A percentile compares a stretch with the other conserved stretches of the same genome.
Conservation (phyloP, 2,113 vertebrate genomes). For the Accipiter virgatus region DNA sequence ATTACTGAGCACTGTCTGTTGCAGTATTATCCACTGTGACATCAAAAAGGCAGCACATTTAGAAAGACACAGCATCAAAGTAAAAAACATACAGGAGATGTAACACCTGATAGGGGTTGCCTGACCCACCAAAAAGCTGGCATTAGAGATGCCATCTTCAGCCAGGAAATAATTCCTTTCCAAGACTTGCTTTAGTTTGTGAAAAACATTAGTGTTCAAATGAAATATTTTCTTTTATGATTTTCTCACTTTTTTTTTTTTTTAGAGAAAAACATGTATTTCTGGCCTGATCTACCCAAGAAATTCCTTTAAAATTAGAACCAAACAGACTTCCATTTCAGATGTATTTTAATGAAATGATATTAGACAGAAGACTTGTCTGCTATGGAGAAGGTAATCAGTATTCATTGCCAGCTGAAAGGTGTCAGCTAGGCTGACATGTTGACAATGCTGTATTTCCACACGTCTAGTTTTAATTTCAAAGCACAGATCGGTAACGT, state of each 20-base stretch:
- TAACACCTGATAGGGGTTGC: neutral
- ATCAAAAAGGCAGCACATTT: neutral
- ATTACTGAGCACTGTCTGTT: neutral
- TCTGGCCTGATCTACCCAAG: neutral
- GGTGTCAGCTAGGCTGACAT: constrained; percentile 13
- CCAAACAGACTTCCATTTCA: neutral
- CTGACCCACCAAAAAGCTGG: neutral
- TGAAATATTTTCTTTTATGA: neutral
- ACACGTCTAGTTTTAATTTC: constrained; percentile 31
- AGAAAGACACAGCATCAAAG: neutral
- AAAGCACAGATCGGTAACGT: neutral
- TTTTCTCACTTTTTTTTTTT: neutral
- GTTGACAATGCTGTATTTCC: constrained; percentile 41
- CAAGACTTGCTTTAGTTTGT: neutral
- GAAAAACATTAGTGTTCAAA: neutral
- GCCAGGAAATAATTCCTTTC: neutral
- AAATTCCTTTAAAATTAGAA: neutral
- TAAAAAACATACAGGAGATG: neutral
- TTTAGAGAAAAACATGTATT: neutral
- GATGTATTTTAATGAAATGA: neutral
- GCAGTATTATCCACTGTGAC: no score
- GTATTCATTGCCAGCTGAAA: constrained; percentile 32
- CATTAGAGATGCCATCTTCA: neutral
- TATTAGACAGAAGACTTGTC: neutral
- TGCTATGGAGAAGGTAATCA: constrained; percentile 3